Evolutionary conservation across 2,113 vertebrate species (phyloP).

Genomic region (Misgurnus anguillicaudatus): DNA sequence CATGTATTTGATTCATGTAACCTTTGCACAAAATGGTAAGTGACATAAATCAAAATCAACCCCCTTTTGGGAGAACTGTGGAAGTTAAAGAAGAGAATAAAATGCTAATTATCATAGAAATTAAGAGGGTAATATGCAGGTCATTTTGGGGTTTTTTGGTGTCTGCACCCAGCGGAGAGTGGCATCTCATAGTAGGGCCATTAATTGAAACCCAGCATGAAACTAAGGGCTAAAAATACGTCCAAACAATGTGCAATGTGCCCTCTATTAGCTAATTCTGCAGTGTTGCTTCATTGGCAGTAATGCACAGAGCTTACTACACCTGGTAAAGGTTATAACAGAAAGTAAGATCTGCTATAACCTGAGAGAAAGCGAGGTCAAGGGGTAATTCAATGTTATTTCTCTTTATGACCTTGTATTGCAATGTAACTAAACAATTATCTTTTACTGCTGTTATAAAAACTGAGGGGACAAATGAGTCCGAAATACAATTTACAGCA

Average conservation of each 20-base stretch:
- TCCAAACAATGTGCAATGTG: slow-evolving; percentile 41
- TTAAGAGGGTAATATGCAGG: slow-evolving; percentile 80
- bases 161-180: slow-evolving; percentile 63
- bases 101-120: slow-evolving; percentile 82
- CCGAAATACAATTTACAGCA: neutral
- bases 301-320: slow-evolving; percentile 12
- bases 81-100: slow-evolving; percentile 74
- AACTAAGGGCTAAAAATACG: slow-evolving; percentile 56
- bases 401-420: slow-evolving; percentile 15
- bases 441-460: neutral
- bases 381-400: neutral
- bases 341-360: neutral
- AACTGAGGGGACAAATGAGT: neutral
- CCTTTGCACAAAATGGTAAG: neutral
- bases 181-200: slow-evolving; percentile 69
- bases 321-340: slow-evolving; percentile 27
- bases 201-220: slow-evolving; percentile 73
- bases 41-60: slow-evolving; percentile 70
- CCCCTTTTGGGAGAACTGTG: slow-evolving; percentile 76
- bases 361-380: neutral
- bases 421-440: neutral
- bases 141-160: slow-evolving; percentile 53
- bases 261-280: slow-evolving; percentile 36
- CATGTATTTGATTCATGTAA: slow-evolving; percentile 14
- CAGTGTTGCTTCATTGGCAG: neutral